Evolutionary conservation across 2,797 vertebrate genomes (phyloP), one percentile per base, ranked within the genome.

Genomic region (Eulemur mongoz): DNA sequence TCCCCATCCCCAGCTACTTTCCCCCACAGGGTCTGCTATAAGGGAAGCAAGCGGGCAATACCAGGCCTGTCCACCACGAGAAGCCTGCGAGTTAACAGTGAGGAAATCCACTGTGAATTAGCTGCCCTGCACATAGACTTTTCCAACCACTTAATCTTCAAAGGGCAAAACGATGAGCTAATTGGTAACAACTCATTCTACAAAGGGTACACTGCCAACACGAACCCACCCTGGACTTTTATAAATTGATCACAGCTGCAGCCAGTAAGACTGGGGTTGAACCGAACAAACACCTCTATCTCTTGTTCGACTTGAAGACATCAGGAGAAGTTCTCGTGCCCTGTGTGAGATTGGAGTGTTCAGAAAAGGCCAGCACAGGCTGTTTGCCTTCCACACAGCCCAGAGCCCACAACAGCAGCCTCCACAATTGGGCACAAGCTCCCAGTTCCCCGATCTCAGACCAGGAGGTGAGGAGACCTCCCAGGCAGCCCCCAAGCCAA

Each of bases 191-290:
- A 95, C 95, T 97, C 95, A 98, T 97, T 59, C 88, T 96, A 18
- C 97, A 97, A 98, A 87, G 91, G 82, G 93, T 43, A 57, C 65
- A 87, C 80, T 95, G 98, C 96, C 94, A 93, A 92, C 32, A n/a
- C 5, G 90, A 93, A 92, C 89, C 94, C 82, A 83, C 38, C 48
- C 50, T 69, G 91, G 40, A 67, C 90, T 95, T 96, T 95, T 89
- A 98, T 98, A 97, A 98, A 97, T 93, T 93, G 96, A 97, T 96
- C 98, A 96, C 95, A 95, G 92, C 89, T 80, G 89, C 90, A 98
- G 97, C 95, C 97, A 97, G 96, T 97, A 98, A 98, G 98, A 96
- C 93, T 79, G 84, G 80, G 96, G 91, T 95, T 97, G 97, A 96
- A 98, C 98, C 59, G 22, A 86, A 96, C 43, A 43, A 86, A 96